phyloP scores from a whole-genome alignment of 2,113 vertebrate species.

The Leucopternis melanops region DNA sequence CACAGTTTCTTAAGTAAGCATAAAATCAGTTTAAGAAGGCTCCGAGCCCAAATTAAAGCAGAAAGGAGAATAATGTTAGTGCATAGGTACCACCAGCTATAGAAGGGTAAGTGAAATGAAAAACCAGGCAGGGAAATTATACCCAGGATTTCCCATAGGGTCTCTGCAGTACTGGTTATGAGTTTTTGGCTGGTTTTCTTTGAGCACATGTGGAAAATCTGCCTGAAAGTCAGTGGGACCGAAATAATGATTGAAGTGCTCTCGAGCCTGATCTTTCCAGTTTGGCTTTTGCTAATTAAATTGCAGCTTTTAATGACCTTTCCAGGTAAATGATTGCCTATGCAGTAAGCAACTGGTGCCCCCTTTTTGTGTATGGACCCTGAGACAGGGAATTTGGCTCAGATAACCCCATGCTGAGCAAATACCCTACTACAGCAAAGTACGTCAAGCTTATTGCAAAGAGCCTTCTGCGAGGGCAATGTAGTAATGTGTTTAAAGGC shows the following conservation, averaged over 20 bases:
- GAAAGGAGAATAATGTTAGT: constrained; percentile 30
- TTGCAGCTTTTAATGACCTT: neutral
- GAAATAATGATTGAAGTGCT: neutral
- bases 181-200: neutral
- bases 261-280: neutral
- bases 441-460: neutral
- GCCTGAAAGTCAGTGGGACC: neutral
- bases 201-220: neutral
- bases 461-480: neutral
- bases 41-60: constrained; percentile 23
- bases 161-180: neutral
- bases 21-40: constrained; percentile 49
- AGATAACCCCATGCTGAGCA: neutral
- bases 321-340: neutral
- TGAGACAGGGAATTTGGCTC: neutral
- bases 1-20: constrained; percentile 33
- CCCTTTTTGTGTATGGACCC: neutral
- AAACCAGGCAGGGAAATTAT: neutral
- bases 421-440: neutral
- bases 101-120: constrained; percentile 3
- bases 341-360: neutral
- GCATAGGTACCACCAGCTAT: neutral
- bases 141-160: neutral
- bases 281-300: neutral
- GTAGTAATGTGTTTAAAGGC: neutral